phyloP scores from a whole-genome alignment of 2,797 vertebrate species.

The Scomberomorus guttatus region DNA sequence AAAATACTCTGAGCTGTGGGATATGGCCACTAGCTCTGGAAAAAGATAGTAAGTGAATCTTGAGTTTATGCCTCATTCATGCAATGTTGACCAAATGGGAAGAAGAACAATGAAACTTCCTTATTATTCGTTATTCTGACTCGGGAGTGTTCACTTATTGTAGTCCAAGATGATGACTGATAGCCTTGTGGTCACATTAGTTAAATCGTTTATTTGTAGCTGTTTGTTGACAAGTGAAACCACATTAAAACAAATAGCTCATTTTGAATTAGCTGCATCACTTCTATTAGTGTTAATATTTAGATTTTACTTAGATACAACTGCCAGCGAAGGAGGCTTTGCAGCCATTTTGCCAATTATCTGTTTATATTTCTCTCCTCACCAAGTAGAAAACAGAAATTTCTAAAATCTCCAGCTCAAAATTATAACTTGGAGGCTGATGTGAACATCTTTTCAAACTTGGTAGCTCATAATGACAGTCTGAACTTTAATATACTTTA shows the following conservation, averaged over 20 bases:
- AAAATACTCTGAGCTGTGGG: neutral
- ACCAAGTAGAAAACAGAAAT: neutral
- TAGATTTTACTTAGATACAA: neutral
- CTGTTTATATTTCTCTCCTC: neutral
- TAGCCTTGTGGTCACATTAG: neutral
- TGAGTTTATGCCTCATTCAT: neutral
- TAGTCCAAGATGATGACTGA: neutral
- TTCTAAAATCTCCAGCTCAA: neutral
- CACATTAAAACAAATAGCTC: neutral
- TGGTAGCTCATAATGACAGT: conserved; percentile 1
- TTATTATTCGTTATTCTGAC: neutral
- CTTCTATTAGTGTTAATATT: neutral
- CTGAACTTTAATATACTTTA: neutral
- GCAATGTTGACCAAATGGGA: neutral
- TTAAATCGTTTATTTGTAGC: neutral
- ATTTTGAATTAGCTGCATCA: neutral
- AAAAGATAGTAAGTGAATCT: neutral
- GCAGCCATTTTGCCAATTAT: neutral
- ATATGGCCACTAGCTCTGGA: neutral
- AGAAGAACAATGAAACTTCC: neutral
- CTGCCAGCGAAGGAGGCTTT: neutral
- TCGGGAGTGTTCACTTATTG: neutral
- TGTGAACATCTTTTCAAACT: neutral
- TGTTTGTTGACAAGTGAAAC: neutral
- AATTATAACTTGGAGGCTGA: neutral